A percentile compares a stretch with the other conserved stretches of the same genome.
Conservation (phyloP, 2,888 invertebrate species). For the Ochropleura plecta region DNA sequence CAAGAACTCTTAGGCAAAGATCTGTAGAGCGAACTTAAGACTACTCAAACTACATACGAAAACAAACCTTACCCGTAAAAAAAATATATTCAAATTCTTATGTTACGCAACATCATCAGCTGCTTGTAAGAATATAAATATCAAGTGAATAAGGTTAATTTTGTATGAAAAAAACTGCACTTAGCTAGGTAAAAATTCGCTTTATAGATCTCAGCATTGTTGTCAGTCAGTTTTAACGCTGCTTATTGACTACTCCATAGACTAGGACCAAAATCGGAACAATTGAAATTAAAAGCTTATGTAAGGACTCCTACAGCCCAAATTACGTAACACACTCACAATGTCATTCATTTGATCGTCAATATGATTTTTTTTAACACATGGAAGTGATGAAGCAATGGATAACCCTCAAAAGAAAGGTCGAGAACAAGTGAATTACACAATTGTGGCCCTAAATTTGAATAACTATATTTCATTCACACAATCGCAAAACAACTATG, state of each 20-base stretch:
- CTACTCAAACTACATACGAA: not conserved
- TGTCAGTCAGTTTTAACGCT: not conserved
- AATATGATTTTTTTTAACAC: too few relatives aligned
- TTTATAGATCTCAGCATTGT: not conserved
- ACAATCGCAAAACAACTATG: constrained; percentile 45
- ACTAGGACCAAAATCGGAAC: not conserved
- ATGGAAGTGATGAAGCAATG: too few relatives aligned
- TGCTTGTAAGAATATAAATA: not conserved
- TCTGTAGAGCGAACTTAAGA: not conserved
- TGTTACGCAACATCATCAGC: not conserved
- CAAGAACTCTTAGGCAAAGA: not conserved
- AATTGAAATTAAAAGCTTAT: not conserved
- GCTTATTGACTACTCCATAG: not conserved
- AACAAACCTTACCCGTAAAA: not conserved
- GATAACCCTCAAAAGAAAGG: not conserved
- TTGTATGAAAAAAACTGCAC: not conserved
- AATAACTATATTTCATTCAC: constrained; percentile 38
- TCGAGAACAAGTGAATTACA: not conserved
- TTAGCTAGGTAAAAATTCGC: not conserved
- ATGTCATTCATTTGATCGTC: not conserved
- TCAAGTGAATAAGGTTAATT: not conserved
- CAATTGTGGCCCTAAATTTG: not conserved
- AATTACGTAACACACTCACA: not conserved
- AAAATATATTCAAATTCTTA: not conserved
- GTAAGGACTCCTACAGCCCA: not conserved